Conservation (phyloP, 1,140 invertebrate genomes). For the Drosophila parabipectinata region DNA sequence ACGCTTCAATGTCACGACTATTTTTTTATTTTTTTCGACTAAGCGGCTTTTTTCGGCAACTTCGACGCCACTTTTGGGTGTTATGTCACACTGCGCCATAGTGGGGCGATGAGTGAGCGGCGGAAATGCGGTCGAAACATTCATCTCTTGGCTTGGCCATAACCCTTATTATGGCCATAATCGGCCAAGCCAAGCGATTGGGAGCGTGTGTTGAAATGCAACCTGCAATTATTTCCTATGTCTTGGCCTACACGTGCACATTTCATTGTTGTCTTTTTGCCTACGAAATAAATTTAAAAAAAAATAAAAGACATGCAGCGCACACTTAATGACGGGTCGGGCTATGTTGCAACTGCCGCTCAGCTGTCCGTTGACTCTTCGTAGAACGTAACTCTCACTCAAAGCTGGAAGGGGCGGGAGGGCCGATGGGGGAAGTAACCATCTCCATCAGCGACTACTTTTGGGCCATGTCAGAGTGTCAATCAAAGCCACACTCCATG, state of each 20-base stretch:
- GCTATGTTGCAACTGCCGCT: constrained; percentile 22
- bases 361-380: constrained; percentile 48
- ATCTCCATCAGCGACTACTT: constrained; percentile 9
- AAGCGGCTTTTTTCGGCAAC: constrained; percentile 50
- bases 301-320: constrained; percentile 21
- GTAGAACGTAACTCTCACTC: constrained; percentile 59
- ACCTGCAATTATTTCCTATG: constrained; percentile 54
- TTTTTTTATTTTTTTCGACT: constrained; percentile 4
- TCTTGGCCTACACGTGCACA: constrained; percentile 24
- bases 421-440: background rate
- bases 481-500: constrained; percentile 48
- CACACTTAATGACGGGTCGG: constrained; percentile 53
- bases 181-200: constrained; percentile 9
- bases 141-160: constrained; percentile 20
- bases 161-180: constrained; percentile 29
- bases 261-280: constrained; percentile 22
- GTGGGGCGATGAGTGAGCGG: constrained; percentile 27
- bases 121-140: constrained; percentile 54
- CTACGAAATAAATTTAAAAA: constrained; percentile 12
- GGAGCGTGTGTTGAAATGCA: constrained; percentile 59
- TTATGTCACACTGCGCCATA: constrained; percentile 63
- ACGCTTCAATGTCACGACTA: constrained; percentile 35
- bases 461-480: constrained; percentile 55
- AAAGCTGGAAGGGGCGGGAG: background rate
- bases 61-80: constrained; percentile 54